phyloP scores from a whole-genome alignment of 2,113 vertebrate species.

The Osmerus mordax region DNA sequence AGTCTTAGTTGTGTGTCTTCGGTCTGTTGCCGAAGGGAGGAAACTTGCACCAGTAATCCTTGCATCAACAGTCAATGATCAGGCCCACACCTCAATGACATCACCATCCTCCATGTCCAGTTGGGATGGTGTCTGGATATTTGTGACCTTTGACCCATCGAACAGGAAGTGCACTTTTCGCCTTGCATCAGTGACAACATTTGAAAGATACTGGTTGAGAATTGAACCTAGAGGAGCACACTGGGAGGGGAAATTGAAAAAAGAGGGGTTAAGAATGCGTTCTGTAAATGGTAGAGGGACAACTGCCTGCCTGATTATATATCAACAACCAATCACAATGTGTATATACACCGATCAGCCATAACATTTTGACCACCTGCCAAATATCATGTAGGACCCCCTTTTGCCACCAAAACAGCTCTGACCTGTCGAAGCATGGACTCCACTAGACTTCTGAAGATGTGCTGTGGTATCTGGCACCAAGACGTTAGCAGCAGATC shows the following conservation, averaged over 20 bases:
- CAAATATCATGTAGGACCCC: no score
- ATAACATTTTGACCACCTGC: background rate
- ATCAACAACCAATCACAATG: no score
- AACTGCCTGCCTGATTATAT: no score
- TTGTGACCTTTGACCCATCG: slow-evolving; percentile 64
- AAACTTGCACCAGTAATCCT: background rate
- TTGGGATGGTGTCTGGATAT: slow-evolving; percentile 64
- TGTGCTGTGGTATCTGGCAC: no score
- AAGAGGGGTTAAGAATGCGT: background rate
- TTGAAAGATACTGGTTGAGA: slow-evolving; percentile 63
- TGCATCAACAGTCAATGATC: slow-evolving; percentile 3
- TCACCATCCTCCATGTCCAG: slow-evolving; percentile 78
- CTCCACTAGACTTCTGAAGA: no score
- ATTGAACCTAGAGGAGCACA: slow-evolving; percentile 61
- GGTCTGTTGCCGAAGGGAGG: background rate
- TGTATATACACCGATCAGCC: background rate
- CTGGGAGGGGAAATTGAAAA: slow-evolving; percentile 41
- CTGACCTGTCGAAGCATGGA: no score
- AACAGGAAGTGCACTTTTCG: slow-evolving; percentile 59
- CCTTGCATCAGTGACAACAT: background rate
- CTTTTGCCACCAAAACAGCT: no score
- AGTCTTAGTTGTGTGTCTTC: no score
- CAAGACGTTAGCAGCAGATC: no score
- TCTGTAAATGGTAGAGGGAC: no score
- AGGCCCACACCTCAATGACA: slow-evolving; percentile 74